Conservation (phyloP, 2,797 vertebrate genomes). For the Enteromius unitaeniatus region DNA sequence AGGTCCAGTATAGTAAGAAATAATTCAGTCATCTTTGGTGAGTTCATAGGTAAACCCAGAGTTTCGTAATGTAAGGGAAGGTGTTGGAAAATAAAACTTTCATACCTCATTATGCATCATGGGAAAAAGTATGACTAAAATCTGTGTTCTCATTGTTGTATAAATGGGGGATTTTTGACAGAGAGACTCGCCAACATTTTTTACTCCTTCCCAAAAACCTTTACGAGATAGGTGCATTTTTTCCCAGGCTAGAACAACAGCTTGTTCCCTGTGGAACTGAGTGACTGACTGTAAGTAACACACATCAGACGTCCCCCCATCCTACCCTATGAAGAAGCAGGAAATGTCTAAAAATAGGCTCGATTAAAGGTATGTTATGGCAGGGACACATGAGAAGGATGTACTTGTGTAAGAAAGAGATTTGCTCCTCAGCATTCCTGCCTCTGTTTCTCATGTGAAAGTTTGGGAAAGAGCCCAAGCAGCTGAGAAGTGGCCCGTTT, state of each 20-base stretch:
- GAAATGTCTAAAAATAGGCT: conserved; percentile 88
- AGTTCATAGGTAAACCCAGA: not conserved
- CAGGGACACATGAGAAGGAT: conserved; percentile 92
- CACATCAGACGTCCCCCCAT: conserved; percentile 28
- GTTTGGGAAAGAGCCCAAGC: conserved; percentile 80
- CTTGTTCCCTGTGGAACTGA: conserved; percentile 48
- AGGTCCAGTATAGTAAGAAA: not conserved
- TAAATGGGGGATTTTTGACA: conserved; percentile 35
- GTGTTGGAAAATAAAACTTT: not conserved
- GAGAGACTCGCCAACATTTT: conserved; percentile 34
- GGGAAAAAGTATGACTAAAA: conserved; percentile 29
- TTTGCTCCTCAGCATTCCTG: conserved; percentile 73
- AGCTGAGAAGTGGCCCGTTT: conserved; percentile 75
- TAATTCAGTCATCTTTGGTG: not conserved
- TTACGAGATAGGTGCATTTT: conserved; percentile 63
- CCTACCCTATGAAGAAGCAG: conserved; percentile 50
- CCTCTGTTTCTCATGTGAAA: conserved; percentile 92
- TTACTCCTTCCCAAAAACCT: conserved; percentile 54
- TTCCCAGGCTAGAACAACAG: conserved; percentile 62
- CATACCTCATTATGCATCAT: conserved; percentile 32
- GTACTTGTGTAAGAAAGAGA: conserved; percentile 85
- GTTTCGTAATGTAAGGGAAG: conserved; percentile 5
- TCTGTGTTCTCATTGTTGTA: conserved; percentile 31
- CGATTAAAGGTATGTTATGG: conserved; percentile 93
- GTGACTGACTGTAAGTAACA: conserved; percentile 30